Evolutionary conservation across 2,797 vertebrate species (phyloP).

Genomic region (Sebastes taczanowskii): DNA sequence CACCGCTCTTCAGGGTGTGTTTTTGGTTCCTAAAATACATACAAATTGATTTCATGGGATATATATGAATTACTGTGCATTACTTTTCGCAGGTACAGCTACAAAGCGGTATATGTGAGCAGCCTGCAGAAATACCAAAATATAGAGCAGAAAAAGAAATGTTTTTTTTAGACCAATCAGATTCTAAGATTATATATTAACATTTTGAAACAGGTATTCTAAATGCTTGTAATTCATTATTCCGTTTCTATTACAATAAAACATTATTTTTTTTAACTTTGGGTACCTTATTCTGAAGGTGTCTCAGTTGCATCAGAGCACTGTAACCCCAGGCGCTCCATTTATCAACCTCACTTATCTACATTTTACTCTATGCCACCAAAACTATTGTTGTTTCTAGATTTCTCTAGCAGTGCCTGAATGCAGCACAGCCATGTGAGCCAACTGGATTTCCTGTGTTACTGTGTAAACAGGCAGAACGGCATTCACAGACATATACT

Average conservation of each 20-base stretch:
- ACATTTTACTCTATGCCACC: not conserved
- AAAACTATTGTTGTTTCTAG: not conserved
- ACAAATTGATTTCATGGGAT: no score
- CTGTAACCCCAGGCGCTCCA: not conserved
- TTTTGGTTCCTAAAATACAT: no score
- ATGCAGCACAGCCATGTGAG: not conserved
- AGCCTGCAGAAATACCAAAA: not conserved
- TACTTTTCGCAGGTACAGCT: no score
- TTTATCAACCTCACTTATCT: not conserved
- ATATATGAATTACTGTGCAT: no score
- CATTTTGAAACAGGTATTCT: not conserved
- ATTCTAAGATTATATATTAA: not conserved
- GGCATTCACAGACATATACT: not conserved
- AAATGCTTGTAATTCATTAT: not conserved
- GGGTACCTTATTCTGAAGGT: not conserved
- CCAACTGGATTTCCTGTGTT: not conserved
- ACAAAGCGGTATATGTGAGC: not conserved
- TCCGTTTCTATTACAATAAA: not conserved
- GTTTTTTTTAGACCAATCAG: not conserved
- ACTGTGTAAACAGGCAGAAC: not conserved
- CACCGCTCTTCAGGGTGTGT: no score
- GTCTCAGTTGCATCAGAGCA: not conserved
- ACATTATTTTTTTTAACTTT: not conserved
- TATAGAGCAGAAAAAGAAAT: not conserved
- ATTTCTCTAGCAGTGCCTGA: not conserved